Conservation (phyloP, 2,888 invertebrate species). For the Noctua comes region DNA sequence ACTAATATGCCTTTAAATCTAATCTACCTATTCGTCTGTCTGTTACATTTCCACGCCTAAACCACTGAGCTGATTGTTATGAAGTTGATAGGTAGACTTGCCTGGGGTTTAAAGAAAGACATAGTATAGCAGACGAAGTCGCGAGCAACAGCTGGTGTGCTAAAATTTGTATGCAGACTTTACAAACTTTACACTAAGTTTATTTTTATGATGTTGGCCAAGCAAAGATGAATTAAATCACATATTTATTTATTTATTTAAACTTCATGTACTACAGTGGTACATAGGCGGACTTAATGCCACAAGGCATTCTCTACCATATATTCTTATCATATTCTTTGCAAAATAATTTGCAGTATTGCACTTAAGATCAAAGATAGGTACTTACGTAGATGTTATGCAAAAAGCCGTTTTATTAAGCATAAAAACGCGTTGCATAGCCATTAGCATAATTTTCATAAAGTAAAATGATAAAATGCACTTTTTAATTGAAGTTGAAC, state of each 20-base stretch:
- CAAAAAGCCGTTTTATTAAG: constrained; percentile 13
- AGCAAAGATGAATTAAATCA: constrained; percentile 11
- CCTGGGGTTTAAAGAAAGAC: not conserved
- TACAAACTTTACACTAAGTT: not conserved
- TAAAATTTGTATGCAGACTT: not conserved
- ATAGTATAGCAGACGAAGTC: not conserved
- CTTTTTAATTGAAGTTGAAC: not conserved
- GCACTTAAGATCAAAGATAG: not conserved
- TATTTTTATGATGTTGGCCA: not conserved
- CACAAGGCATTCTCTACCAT: too few relatives aligned
- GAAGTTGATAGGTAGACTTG: not conserved
- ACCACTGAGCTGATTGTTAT: not conserved
- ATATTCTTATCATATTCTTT: constrained; percentile 20
- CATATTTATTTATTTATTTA: too few relatives aligned
- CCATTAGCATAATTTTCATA: not conserved
- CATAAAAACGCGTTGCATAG: not conserved
- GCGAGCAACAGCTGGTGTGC: not conserved
- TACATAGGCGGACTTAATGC: too few relatives aligned
- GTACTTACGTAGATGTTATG: not conserved
- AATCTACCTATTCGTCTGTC: not conserved
- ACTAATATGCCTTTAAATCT: not conserved
- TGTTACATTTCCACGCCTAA: not conserved
- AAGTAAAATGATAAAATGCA: not conserved
- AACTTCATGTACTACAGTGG: too few relatives aligned
- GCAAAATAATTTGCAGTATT: constrained; percentile 10